Evolutionary conservation across 37 sponge, comb jelly and placozoan species (phyloP), one percentile per base, ranked within the genome.

Genomic region (Ephydatia muelleri): DNA sequence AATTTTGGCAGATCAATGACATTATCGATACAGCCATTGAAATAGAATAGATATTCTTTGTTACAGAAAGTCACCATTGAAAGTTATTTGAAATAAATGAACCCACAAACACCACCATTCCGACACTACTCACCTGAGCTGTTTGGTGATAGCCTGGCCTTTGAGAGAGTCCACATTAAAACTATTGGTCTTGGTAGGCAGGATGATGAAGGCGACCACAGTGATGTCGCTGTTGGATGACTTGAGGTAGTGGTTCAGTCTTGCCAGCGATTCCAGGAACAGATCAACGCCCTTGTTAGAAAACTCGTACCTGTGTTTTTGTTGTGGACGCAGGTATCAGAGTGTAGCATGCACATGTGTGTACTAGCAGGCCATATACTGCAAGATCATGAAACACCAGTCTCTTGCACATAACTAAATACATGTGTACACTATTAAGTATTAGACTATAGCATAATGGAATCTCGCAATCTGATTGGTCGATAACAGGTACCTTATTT

Each of bases 271-370:
- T 32, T 98, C 99, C 34, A 98, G 75, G 80, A 91, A 98, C 75
- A 96, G 72, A 68, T 98, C 99, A 0, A 91, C 97, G 38, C 99
- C 99, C 72, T 98, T 98, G 91, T 98, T 98, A 28, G 88, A 82
- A 71, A 92, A 98, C 82, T 98, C 99, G 75, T 98, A 97, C 29
- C 99, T 92, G 80, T 57, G 57, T 57, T n/a, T n/a, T n/a, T n/a
- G n/a, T n/a, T 57, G 6, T 57, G 57, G 9, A 11, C 9, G 57
- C 57, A 57, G 1, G 43, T 43, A 6, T 6, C 43, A 43, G 6
- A 43, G 6, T 43, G n/a, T n/a, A n/a, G n/a, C 6, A 6, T 43
- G 6, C 28, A 69, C 3, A 11, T 69, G 70, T 31, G 70, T 69
- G 70, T 31, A 8, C 5, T 27, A 69, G n/a, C n/a, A 65, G 22